Percentiles rank a stretch among this genome's conserved stretches.
These are phyloP conservation scores for Sinentomon sp. DNA, from an alignment of 2,888 invertebrate species.

Conservation along the genomic window DNA sequence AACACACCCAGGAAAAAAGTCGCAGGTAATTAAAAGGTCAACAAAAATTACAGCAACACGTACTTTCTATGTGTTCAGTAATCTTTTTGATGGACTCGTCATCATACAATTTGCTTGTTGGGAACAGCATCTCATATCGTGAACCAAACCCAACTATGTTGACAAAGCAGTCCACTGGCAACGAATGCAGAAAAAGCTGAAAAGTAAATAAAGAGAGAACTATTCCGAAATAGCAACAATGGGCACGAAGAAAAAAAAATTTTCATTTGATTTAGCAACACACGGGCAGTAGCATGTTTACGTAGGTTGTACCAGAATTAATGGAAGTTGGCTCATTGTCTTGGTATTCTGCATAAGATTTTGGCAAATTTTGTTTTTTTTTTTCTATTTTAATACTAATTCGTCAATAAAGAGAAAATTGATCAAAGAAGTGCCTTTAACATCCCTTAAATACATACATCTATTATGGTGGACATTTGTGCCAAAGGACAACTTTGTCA, in stretches of 20 bases:
- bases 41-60: neutral
- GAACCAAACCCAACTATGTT: slow-evolving; percentile 23
- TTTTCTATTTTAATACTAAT: too few species aligned
- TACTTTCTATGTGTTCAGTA: slow-evolving; percentile 9
- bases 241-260: neutral
- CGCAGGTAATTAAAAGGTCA: slow-evolving; percentile 3
- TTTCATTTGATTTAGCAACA: neutral
- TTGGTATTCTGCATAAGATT: too few species aligned
- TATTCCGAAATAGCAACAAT: neutral
- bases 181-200: slow-evolving; percentile 19
- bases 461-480: too few species aligned
- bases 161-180: slow-evolving; percentile 20
- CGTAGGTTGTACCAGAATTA: too few species aligned
- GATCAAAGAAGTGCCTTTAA: too few species aligned
- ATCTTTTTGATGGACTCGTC: slow-evolving; percentile 16
- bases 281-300: too few species aligned
- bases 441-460: too few species aligned
- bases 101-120: slow-evolving; percentile 16
- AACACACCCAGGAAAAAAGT: too few species aligned
- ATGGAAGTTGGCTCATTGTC: too few species aligned
- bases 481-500: too few species aligned
- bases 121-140: slow-evolving; percentile 16
- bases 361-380: too few species aligned
- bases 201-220: neutral
- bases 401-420: too few species aligned